Base-by-base conservation (phyloP, 35 echinoderm and acorn worm genomes). In the Diadema setosum region DNA sequence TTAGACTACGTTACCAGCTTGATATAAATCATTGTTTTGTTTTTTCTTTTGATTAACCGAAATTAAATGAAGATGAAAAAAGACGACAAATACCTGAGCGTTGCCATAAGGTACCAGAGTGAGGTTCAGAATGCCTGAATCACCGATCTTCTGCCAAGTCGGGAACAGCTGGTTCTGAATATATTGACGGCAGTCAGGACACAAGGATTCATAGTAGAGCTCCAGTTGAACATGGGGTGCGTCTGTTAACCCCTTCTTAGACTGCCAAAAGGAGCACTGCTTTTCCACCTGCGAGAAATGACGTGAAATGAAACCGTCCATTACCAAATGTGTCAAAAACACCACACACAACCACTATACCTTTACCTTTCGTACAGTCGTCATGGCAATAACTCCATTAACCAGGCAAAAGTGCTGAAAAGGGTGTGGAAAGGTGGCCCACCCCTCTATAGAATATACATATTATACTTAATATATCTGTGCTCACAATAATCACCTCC, bases 71-170 rank as follows among this genome's bases (percentile, higher is more conserved):
- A 84, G 16, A 17, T 25, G 11, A 63, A 11, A 6, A 61, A 36
- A 31, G 34, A 11, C 8, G 11, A 20, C 55, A 55, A 46, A 17
- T 85, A 96, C 95, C 60, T 87, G 15, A 39, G 95, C 95, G 93
- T 97, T 97, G 17, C 95, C 95, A 75, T 97, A 97, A 36, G 95
- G 95, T 29, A 97, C 91, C 43, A 97, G 83, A 7, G 91, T 87
- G 20, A 97, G 52, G 76, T 93, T 97, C 20, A 97, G 49, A 16
- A 97, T 92, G 25, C 46, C 82, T 16, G 30, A 12, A 67, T n/a
- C n/a, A 15, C 89, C 70, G 23, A 93, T 25, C 35, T 88, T 92
- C 74, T 67, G 70, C 86, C 86, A 97, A 32, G 91, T 83, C 32
- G 91, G 91, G 41, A 87, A 90, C 0, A 97, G 73, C 50, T 97